These are phyloP conservation scores for Bradysia coprophila DNA, from an alignment of 1,140 invertebrate genomes.

Conservation along the genomic window DNA sequence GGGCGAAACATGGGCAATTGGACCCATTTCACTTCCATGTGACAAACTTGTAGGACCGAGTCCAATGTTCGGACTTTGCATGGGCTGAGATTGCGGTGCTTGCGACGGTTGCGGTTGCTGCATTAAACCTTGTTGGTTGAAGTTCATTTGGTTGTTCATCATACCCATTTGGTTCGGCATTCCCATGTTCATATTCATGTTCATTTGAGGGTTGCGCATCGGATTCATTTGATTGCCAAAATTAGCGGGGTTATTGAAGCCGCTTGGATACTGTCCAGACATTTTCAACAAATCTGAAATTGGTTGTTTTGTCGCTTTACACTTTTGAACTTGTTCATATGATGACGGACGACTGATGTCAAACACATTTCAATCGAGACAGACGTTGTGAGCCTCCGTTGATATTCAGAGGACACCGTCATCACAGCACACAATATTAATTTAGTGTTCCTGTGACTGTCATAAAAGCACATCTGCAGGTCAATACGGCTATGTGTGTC, in stretches of 20 bases:
- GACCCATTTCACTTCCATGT: not conserved
- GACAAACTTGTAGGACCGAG: not conserved
- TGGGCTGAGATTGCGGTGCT: conserved; percentile 5
- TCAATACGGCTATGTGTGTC: no score
- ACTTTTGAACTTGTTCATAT: no score
- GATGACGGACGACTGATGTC: no score
- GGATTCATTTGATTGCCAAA: not conserved
- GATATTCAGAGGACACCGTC: no score
- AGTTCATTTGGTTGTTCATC: not conserved
- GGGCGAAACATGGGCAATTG: conserved; percentile 2
- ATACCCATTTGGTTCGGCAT: conserved; percentile 4
- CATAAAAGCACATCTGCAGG: no score
- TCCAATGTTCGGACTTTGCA: not conserved
- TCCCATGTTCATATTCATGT: conserved; percentile 1
- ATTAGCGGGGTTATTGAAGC: not conserved
- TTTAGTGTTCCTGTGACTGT: no score
- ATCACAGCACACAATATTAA: no score
- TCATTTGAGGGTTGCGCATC: not conserved
- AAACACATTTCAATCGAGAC: no score
- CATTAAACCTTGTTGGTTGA: not conserved
- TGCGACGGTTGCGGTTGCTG: conserved; percentile 11
- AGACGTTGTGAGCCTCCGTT: no score
- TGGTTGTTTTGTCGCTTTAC: no score
- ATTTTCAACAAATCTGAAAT: no score
- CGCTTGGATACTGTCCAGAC: conserved; percentile 1